Evolutionary conservation across 2,113 vertebrate species (phyloP), one percentile per base, ranked within the genome.

Genomic region (Craseonycteris thonglongyai): DNA sequence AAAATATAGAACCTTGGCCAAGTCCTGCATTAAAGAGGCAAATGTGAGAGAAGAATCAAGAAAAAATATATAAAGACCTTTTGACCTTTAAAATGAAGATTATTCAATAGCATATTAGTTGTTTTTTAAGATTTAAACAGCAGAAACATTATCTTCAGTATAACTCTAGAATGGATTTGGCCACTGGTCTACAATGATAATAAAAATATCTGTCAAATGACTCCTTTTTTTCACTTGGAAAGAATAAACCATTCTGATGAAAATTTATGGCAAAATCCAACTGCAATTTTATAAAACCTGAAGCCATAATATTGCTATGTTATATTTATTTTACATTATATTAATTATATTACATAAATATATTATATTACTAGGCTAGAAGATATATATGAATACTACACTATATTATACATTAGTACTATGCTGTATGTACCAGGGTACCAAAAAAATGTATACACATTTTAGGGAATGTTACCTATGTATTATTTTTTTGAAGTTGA

Each of bases 251-350:
- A 65, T 65, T 75, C n/a, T 49, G 21, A 66, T 75, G 19, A 75
- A 83, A 92, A 93, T 80, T 69, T 84, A 75, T 49, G 35, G 21
- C 35, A 87, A 95, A 85, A 87, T 85, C 16, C 13, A 61, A 68
- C 22, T 88, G 35, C 2, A 84, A 61, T 65, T 97, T 81, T 81
- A 72, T 88, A 66, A 93, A 83, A 58, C 54, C 26, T 94, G 42
- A 93, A 91, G 59, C 3, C 13, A 33, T 78, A 88, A 47, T 86
- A 63, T 18, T 59, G 6, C 33, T 61, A 63, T 72, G 21, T 56
- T 56, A 54, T 79, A 35, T 80, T 74, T n/a, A n/a, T n/a, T n/a
- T 40, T n/a, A n/a, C n/a, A 61, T 45, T 75, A 65, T 26, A 59
- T 42, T 35, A 56, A n/a, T n/a, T n/a, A n/a, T n/a, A n/a, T n/a